Base-by-base conservation (phyloP, 2,888 invertebrate species). In the Epirrhoe tristata region DNA sequence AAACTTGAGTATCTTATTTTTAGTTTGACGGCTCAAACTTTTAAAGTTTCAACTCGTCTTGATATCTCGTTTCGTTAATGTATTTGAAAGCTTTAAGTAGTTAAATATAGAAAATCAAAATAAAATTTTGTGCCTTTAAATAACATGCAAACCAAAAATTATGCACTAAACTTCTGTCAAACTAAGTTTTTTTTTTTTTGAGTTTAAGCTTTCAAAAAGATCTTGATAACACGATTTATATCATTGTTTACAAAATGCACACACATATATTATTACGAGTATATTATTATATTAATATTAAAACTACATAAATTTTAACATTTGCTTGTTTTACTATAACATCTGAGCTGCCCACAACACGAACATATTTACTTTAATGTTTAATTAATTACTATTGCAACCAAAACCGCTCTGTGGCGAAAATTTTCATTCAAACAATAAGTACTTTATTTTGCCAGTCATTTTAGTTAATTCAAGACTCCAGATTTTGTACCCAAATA, bases 1-100 rank as follows among this genome's bases (percentile, higher is more conserved):
- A 65, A 79, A 81, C 67, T 73, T 67, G 74, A 73, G 76, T 73
- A 77, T 77, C 74, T 77, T 79, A 79, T 81, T 81, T 82, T 81
- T 77, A 79, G 81, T 74, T 74, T 77, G 76, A 73, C 75, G 77
- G 75, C 75, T 74, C 79, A 63, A 73, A 72, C 72, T 70, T 67
- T 69, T 56, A 70, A 71, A 70, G 67, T 66, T 67, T 74, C 51
- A 43, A 68, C 58, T 65, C 64, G 62, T 61, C 66, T 64, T 58
- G 67, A 70, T 73, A 74, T 73, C 71, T 69, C 66, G 68, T 73
- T 73, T 70, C 73, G 70, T 73, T 74, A 73, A 73, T 71, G 73
- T 69, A 67, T 67, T 66, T 56, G 58, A 58, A 72, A 70, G 72
- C 68, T 70, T 63, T 67, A 65, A 66, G 69, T 59, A 16, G 64